Base-by-base conservation (phyloP, 2,888 invertebrate species). In the Drosophila diplacantha region DNA sequence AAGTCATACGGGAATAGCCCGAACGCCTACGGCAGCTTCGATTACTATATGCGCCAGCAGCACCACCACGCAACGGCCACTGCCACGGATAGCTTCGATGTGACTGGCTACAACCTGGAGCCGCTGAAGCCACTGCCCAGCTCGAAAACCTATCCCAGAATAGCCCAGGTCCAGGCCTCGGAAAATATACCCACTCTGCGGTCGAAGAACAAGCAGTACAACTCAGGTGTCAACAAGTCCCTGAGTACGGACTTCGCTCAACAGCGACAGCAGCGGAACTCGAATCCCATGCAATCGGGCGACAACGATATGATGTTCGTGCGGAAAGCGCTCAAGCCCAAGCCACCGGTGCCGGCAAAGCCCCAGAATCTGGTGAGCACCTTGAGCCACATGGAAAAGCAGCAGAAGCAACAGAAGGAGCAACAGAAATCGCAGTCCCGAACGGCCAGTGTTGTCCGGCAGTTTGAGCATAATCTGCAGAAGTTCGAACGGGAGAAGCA, bases 1-100 rank as follows among this genome's bases (percentile, higher is more conserved):
- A 92, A 92, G 85, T 92, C 92, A 32, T 92, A 92, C 54, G 92
- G 92, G 0, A 91, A 91, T 0, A 92, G 92, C 85, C 92, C 92
- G 0, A 92, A 92, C 74, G 90, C 90, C 20, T 90, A 90, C 37
- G 89, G 88, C 7, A 90, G 90, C 71, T 90, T 91, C 51, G 90
- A 89, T 37, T 90, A 90, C 22, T 91, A 91, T 60, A 91, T 92
- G 88, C 86, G 86, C 5, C 78, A 80, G 29, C 58, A 77, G 5
- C 60, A 80, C 0, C 29, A 41, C 16, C 29, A 46, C 31, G 44
- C 44, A 8, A 31, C 44, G 31, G 0, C 65, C 11, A 41, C 52
- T 2, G 35, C 65, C 9, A 61, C 61, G 43, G 85, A 87, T 86
- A 85, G 90, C 54, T 88, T 87, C 49, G 91, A 84, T 89, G 90